Conservation (phyloP, 2,113 vertebrate species). For the Campylorhamphus procurvoides region DNA sequence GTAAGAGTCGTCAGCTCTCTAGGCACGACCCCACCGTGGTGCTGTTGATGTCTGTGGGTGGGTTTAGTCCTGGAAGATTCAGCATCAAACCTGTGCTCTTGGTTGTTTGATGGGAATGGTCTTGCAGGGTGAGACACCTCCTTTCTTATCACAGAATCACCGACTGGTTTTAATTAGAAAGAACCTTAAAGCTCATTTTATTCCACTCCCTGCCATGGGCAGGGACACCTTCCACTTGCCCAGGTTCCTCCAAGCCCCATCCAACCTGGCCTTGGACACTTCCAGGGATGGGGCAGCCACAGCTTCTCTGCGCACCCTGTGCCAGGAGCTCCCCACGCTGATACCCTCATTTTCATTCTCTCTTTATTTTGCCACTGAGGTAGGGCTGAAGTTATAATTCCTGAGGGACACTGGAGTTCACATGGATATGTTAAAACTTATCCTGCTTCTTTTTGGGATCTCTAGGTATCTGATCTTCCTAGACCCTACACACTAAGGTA, state of each 20-base stretch:
- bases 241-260: background rate
- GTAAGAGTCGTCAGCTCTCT: background rate
- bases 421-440: background rate
- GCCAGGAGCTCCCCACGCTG: background rate
- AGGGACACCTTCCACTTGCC: background rate
- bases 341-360: background rate
- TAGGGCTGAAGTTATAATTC: background rate
- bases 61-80: background rate
- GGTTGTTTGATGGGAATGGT: background rate
- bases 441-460: background rate
- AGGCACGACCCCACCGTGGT: background rate
- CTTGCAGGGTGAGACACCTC: background rate
- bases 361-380: background rate
- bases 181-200: background rate
- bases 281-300: background rate
- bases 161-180: background rate
- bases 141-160: background rate
- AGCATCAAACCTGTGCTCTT: background rate
- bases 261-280: background rate
- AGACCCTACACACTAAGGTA: rapidly evolving
- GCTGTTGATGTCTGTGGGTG: background rate
- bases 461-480: background rate
- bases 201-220: no score
- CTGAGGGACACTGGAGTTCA: background rate
- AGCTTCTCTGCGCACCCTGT: background rate